A percentile compares a stretch with the other conserved stretches of the same genome.
These are phyloP conservation scores for Lottia scabra DNA, from an alignment of 2,888 invertebrate genomes.

Conservation along the genomic window DNA sequence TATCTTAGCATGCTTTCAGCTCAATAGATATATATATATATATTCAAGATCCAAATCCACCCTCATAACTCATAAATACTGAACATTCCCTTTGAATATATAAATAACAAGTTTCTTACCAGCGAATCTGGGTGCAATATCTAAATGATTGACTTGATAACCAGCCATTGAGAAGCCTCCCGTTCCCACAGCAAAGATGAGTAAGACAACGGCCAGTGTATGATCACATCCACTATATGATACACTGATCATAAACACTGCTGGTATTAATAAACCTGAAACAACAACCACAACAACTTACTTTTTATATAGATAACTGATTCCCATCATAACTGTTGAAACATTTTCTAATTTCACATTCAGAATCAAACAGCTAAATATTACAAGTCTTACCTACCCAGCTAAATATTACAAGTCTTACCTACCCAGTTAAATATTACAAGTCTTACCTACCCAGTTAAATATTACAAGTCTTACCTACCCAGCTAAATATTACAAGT, in stretches of 20 bases:
- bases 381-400: constrained; percentile 36
- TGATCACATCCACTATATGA: constrained; percentile 48
- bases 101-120: too few relatives aligned
- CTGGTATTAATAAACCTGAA: constrained; percentile 43
- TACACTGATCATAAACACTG: constrained; percentile 43
- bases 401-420: background rate
- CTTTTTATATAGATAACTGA: too few relatives aligned
- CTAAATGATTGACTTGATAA: constrained; percentile 51
- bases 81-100: too few relatives aligned
- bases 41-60: too few relatives aligned
- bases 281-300: too few relatives aligned
- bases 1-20: too few relatives aligned
- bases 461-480: constrained; percentile 23
- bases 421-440: constrained; percentile 43
- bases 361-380: too few relatives aligned
- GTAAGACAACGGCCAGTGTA: constrained; percentile 38
- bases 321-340: too few relatives aligned
- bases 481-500: constrained; percentile 36
- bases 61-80: too few relatives aligned
- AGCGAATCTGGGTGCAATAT: constrained; percentile 52
- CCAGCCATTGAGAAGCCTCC: constrained; percentile 50
- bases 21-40: too few relatives aligned
- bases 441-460: constrained; percentile 40
- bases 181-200: constrained; percentile 47
- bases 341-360: too few relatives aligned